Conservation (phyloP, 1,140 invertebrate genomes). For the Bombus terrestris region DNA sequence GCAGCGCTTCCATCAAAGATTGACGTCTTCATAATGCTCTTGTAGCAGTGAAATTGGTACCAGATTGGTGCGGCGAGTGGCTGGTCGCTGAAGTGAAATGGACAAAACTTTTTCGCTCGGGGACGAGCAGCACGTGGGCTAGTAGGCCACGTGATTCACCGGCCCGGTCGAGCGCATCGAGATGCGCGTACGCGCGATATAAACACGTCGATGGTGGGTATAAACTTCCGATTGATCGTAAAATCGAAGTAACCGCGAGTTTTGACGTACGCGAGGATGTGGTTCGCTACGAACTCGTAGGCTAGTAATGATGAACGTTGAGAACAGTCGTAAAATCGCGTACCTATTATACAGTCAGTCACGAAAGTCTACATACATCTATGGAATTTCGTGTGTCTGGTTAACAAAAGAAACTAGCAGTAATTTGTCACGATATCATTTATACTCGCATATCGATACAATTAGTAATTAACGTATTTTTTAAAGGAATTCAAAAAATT, state of each 20-base stretch:
- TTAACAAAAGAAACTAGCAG: too few relatives aligned
- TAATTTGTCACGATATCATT: too few relatives aligned
- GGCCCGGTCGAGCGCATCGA: conserved; percentile 24
- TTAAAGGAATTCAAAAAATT: too few relatives aligned
- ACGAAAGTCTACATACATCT: too few relatives aligned
- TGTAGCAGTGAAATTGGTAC: conserved; percentile 18
- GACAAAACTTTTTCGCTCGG: conserved; percentile 52
- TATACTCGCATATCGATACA: too few relatives aligned
- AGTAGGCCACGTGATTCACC: conserved; percentile 62
- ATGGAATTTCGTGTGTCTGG: too few relatives aligned
- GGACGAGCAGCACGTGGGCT: conserved; percentile 52
- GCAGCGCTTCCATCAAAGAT: conserved; percentile 45
- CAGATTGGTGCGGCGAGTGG: not conserved
- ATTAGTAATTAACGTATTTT: too few relatives aligned
- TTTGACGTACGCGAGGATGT: not conserved
- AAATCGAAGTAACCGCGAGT: conserved; percentile 34
- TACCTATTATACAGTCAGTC: too few relatives aligned
- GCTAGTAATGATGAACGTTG: not conserved
- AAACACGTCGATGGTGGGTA: conserved; percentile 2
- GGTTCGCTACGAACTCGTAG: too few relatives aligned
- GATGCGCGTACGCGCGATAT: conserved; percentile 22
- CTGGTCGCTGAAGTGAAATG: not conserved
- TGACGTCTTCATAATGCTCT: conserved; percentile 65
- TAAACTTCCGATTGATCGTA: conserved; percentile 63
- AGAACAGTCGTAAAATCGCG: not conserved